phyloP scores from a whole-genome alignment of 2,797 vertebrate species.

The Petrocephalus schoutedeni region DNA sequence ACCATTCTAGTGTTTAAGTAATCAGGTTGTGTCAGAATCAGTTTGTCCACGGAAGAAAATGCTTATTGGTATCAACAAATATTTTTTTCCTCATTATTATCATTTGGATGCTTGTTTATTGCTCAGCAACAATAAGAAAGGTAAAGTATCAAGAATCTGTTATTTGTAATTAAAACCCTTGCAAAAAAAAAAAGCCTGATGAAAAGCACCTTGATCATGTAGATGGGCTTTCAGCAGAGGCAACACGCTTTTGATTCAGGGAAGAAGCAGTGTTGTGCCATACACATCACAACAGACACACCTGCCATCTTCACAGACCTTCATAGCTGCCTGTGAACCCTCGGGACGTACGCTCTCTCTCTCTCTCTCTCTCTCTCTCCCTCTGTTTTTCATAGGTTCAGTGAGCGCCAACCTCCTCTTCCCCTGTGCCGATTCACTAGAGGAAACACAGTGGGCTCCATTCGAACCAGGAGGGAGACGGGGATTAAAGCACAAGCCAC shows the following conservation, averaged over 20 bases:
- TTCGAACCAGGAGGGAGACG: neutral
- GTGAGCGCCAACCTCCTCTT: slow-evolving; percentile 9
- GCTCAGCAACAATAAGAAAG: neutral
- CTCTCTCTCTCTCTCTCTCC: neutral
- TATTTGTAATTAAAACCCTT: slow-evolving; percentile 20
- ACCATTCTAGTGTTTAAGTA: neutral
- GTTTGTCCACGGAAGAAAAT: slow-evolving; percentile 13
- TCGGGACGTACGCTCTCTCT: neutral
- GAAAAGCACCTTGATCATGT: slow-evolving; percentile 20
- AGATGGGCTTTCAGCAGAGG: neutral
- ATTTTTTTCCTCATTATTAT: slow-evolving; percentile 17
- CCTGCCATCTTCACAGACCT: slow-evolving; percentile 8
- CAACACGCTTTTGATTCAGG: neutral
- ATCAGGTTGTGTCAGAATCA: neutral
- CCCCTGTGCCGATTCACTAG: neutral
- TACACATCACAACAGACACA: neutral
- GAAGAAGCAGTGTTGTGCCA: neutral
- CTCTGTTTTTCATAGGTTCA: slow-evolving; percentile 43
- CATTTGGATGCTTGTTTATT: slow-evolving; percentile 11
- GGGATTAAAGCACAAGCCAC: slow-evolving; percentile 10
- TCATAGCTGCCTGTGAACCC: neutral
- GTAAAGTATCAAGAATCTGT: neutral
- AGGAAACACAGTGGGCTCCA: neutral
- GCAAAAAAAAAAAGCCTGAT: neutral
- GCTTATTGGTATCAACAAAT: slow-evolving; percentile 23